Evolutionary conservation across 2,113 vertebrate genomes (phyloP), one percentile per base, ranked within the genome.

Genomic region (Synchiropus splendidus): DNA sequence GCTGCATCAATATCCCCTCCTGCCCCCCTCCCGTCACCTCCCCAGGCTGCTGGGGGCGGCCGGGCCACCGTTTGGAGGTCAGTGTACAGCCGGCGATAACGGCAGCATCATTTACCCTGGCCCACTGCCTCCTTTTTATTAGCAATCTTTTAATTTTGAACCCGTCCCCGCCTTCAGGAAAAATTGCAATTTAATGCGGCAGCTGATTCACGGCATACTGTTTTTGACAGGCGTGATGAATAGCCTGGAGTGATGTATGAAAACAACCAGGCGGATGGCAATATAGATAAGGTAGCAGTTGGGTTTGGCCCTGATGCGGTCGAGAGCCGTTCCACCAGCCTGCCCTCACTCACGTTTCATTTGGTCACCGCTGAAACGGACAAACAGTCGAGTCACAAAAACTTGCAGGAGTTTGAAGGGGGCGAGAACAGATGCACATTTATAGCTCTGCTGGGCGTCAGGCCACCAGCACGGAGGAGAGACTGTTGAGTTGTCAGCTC

Each of bases 1-100:
- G 87, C 78, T 76, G 66, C 86, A 89, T 84, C 83, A 86, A 86
- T 88, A 89, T 81, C 86, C 82, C 80, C 67, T 55, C 74, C 79
- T 45, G 32, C 36, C 45, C 63, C 42, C 66, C 59, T 81, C 58
- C 51, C 51, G 65, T 49, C 87, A 75, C 74, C 72, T 63, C 82
- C 74, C 77, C 49, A 43, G 61, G 69, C 62, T 32, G 72, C 64
- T 72, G 48, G 64, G 80, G 81, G 77, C 81, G 71, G 70, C 71
- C 75, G 8, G 68, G 79, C 78, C 83, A 75, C 78, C 78, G 74
- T 80, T 83, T 86, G 76, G 89, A 90, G 86, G 87, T 90, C 89
- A 91, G 75, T 70, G 84, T 88, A 84, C 80, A 84, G 61, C 75
- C 79, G 55, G 51, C 14, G 67, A 75, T 79, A 74, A 70, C 67